These are phyloP conservation scores for Phaethornis superciliosus DNA, from an alignment of 2,113 vertebrate species.

Conservation along the genomic window DNA sequence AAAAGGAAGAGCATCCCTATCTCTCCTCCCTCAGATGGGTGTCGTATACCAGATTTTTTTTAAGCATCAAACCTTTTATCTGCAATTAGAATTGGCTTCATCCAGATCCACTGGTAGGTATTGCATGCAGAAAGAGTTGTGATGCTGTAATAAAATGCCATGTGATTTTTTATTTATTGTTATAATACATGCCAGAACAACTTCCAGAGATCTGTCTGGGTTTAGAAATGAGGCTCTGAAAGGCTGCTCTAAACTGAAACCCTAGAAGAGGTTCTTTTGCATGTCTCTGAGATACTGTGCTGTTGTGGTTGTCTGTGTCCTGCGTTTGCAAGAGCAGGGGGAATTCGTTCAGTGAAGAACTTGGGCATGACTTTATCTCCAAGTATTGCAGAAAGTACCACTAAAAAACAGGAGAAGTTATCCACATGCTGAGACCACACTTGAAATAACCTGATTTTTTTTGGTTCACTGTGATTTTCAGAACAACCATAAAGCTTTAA, in stretches of 20 bases:
- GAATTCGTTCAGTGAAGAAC: neutral
- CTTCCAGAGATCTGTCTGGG: neutral
- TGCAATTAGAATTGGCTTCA: conserved; percentile 64
- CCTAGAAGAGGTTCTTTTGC: neutral
- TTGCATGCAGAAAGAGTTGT: conserved; percentile 18
- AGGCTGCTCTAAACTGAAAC: neutral
- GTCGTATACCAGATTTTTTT: conserved; percentile 61
- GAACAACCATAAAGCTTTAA: neutral
- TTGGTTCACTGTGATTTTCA: neutral
- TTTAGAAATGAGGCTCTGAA: neutral
- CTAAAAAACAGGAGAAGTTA: neutral
- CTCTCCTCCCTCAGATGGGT: conserved; percentile 58
- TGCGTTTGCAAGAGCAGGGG: accelerated
- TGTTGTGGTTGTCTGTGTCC: neutral
- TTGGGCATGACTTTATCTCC: neutral
- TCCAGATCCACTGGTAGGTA: conserved; percentile 37
- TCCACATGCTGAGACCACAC: neutral
- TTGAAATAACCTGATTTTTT: neutral
- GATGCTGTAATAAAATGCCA: conserved; percentile 25
- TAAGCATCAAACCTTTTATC: conserved; percentile 62
- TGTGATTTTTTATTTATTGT: conserved; percentile 59
- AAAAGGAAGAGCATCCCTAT: conserved; percentile 32
- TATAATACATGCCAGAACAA: conserved; percentile 38
- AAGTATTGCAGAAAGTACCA: neutral
- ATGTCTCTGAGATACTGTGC: accelerated